These are phyloP conservation scores for Macrosteles quadrilineatus DNA, from an alignment of 1,140 invertebrate genomes.

Conservation along the genomic window DNA sequence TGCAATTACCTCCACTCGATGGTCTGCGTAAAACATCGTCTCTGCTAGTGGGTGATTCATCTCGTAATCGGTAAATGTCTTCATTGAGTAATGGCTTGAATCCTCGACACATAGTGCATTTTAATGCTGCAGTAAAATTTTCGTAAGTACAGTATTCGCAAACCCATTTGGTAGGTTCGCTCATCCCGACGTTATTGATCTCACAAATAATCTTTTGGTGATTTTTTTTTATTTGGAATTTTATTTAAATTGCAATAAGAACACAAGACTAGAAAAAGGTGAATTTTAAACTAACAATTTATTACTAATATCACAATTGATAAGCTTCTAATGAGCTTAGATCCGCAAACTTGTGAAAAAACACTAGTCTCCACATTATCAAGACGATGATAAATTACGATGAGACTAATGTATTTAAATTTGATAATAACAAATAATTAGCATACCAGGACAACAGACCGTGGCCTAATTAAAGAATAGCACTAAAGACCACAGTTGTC, in stretches of 20 bases:
- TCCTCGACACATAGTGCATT: slow-evolving; percentile 92
- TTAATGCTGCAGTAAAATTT: slow-evolving; percentile 82
- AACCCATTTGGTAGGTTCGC: slow-evolving; percentile 71
- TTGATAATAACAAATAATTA: too few relatives aligned
- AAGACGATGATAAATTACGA: too few relatives aligned
- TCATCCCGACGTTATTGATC: slow-evolving; percentile 1
- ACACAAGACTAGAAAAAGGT: too few relatives aligned
- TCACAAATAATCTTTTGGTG: not conserved
- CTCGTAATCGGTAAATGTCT: slow-evolving; percentile 70
- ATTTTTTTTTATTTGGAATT: too few relatives aligned
- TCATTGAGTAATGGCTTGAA: slow-evolving; percentile 76
- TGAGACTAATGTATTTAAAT: too few relatives aligned
- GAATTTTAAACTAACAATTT: not conserved
- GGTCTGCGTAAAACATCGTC: not conserved
- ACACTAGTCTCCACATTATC: too few relatives aligned
- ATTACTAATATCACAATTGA: slow-evolving; percentile 1
- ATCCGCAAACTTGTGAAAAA: too few relatives aligned
- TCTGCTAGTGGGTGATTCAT: slow-evolving; percentile 42
- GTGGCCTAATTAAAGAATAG: not conserved
- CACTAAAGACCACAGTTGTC: slow-evolving; percentile 4
- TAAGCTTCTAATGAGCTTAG: too few relatives aligned
- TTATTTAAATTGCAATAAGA: too few relatives aligned
- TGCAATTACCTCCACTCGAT: not conserved
- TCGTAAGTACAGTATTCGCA: slow-evolving; percentile 95
- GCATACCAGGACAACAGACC: too few relatives aligned